Evolutionary conservation across 1,140 invertebrate genomes (phyloP), one percentile per base, ranked within the genome.

Genomic region (Drepana arcuata): DNA sequence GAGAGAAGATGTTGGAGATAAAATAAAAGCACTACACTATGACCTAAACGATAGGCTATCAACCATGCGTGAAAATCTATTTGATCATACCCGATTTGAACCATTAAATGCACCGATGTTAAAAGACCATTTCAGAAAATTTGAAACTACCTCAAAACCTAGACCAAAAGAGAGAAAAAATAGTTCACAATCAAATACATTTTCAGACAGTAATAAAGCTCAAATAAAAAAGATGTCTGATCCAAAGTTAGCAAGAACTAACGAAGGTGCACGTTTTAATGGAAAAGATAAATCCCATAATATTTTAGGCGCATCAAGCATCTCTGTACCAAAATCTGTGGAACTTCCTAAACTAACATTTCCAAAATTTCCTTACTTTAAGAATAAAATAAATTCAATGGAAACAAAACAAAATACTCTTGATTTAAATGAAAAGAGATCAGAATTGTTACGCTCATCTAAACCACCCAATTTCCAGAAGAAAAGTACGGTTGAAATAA

Each of bases 11-110:
- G 15, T 71, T 0, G 58, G 51, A 29, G 60, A 71, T 28, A 75
- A 61, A 43, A 32, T 75, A 4, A 46, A 55, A 43, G 52, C 51
- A 26, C 38, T 73, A 25, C 58, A 63, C 25, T 40, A 35, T 16
- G 71, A 72, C 30, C 52, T 72, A 16, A 67, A 59, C 27, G 65
- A 69, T 29, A 53, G 60, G 11, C 36, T 75, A 31, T 44, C 41
- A 16, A 33, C 48, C 11, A 34, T 69, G 33, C 50, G 46, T 23
- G 44, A 66, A 25, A 41, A 37, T 38, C 23, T 65, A 14, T 32
- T 43, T 26, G 34, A 43, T 14, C n/a, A 2, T 1, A 24, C 40
- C 4, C 16, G 12, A 16, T 24, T 34, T 26, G 10, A 26, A 26
- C n/a, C 18, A 21, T 26, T 10, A 3, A 26, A 26, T 26, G 2